Conservation (phyloP, 23 tunicate genomes). For the Halocynthia roretzi region DNA sequence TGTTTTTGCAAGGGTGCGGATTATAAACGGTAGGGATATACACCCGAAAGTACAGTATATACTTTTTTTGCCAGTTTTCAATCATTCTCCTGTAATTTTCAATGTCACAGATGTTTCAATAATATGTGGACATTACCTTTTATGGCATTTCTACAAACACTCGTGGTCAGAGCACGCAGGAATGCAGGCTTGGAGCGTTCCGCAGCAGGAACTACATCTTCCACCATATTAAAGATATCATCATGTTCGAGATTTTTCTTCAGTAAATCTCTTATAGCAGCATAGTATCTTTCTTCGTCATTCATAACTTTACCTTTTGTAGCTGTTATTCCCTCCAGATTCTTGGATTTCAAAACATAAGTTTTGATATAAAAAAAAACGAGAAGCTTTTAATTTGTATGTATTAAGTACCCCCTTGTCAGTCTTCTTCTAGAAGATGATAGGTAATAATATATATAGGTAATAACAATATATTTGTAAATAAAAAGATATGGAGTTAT, state of each 20-base stretch:
- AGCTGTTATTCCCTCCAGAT: background rate
- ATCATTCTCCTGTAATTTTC: no score
- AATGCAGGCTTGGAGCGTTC: conserved; percentile 17
- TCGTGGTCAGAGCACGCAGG: conserved; percentile 51
- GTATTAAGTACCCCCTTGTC: no score
- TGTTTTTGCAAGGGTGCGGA: no score
- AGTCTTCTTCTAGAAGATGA: no score
- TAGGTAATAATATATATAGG: no score
- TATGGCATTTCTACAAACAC: conserved; percentile 38
- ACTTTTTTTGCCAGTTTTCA: no score
- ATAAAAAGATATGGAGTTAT: no score
- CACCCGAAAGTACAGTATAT: no score
- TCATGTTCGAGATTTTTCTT: conserved; percentile 14
- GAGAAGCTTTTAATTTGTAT: background rate
- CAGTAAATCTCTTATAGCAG: conserved; percentile 20
- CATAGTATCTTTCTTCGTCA: background rate
- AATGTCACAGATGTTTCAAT: no score
- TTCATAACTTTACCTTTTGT: background rate
- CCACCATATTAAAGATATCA: conserved; percentile 42
- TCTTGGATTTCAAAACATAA: background rate
- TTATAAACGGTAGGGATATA: no score
- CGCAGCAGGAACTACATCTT: conserved; percentile 9
- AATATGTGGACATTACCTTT: conserved; percentile 10
- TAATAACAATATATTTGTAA: no score
- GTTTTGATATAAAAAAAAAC: background rate